A percentile compares a stretch with the other conserved stretches of the same genome.
Evolutionary conservation across 2,888 invertebrate species (phyloP).

Genomic region (Andricus quercusramuli): DNA sequence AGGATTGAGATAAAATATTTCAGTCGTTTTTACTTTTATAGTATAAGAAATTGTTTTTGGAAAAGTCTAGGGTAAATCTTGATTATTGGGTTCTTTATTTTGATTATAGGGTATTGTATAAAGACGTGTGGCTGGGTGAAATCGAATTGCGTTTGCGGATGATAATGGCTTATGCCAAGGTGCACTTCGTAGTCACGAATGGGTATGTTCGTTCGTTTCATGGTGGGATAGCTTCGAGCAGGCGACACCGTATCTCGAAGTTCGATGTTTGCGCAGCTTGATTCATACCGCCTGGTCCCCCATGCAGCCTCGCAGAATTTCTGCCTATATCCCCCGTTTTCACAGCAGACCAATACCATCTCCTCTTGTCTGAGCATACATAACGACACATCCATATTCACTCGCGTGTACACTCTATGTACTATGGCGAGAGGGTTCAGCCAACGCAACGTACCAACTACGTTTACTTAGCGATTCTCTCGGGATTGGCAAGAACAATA

Average conservation of each 20-base stretch:
- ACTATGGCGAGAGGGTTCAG: slow-evolving; percentile 32
- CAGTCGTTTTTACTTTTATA: background rate
- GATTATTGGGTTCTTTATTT: slow-evolving; percentile 12
- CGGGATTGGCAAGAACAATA: slow-evolving; percentile 72
- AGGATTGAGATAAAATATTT: background rate
- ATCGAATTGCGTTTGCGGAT: slow-evolving; percentile 38
- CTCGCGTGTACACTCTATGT: slow-evolving; percentile 15
- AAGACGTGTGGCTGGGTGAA: slow-evolving; percentile 17
- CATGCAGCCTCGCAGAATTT: slow-evolving; percentile 53
- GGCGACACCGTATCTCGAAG: slow-evolving; percentile 76
- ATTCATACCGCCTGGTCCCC: slow-evolving; percentile 72
- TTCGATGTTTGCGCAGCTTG: slow-evolving; percentile 78
- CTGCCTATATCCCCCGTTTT: slow-evolving; percentile 54
- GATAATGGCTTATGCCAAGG: slow-evolving; percentile 38
- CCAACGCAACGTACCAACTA: slow-evolving; percentile 15
- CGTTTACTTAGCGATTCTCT: slow-evolving; percentile 59
- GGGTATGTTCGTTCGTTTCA: slow-evolving; percentile 29
- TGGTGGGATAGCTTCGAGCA: slow-evolving; percentile 41
- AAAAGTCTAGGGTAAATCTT: background rate
- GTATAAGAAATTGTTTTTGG: background rate
- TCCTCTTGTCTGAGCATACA: slow-evolving; percentile 51
- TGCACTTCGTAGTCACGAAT: slow-evolving; percentile 35
- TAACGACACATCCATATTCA: slow-evolving; percentile 46
- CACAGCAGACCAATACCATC: slow-evolving; percentile 51
- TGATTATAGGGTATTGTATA: slow-evolving; percentile 10